Base-by-base conservation (phyloP, 2,113 vertebrate species). In the Sardina pilchardus region DNA sequence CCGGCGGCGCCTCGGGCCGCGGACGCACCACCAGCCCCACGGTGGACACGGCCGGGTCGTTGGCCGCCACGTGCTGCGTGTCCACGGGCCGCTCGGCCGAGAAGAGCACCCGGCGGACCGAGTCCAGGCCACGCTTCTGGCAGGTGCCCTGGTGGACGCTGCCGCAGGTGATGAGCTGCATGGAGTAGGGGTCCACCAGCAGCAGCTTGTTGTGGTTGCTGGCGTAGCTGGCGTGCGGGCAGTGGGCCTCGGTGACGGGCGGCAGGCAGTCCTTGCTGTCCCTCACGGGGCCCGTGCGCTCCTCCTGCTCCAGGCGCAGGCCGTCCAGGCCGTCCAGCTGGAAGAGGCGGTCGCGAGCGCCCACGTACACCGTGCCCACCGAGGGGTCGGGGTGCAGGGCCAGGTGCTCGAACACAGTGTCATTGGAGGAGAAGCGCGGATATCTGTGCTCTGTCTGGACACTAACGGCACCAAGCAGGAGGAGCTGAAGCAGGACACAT, bases 241-340 rank as follows among this genome's bases (percentile, higher is more conserved):
- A 99, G 91, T 97, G 96, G 6, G 92, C 88, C 21, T 94, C 92
- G 0, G 95, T 95, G 85, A 99, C 96, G 0, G 98, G 97, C 0
- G 98, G 98, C 0, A 99, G 95, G 88, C 98, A 99, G 82, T 99
- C 97, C 88, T 97, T 97, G 93, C 97, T 98, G 91, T 99, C 98
- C 26, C 93, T 94, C 87, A 97, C 95, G 0, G 97, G 98, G 0
- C 98, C 98, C 0, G 97, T 99, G 34, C 86, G 88, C 90, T 97
- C 96, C 4, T 93, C 80, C 0, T 94, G 95, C 89, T 97, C 93
- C 88, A 97, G 86, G 44, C 91, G 91, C 30, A 99, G 94, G 82
- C 94, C 95, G 10, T 92, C 91, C 43, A 90, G 85, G 0, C 96
- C 95, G 10, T 94, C 96, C 91, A 99, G 94, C 92, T 99, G 98